Evolutionary conservation across 2,797 vertebrate species (phyloP).

Genomic region (Darevskia mixta): DNA sequence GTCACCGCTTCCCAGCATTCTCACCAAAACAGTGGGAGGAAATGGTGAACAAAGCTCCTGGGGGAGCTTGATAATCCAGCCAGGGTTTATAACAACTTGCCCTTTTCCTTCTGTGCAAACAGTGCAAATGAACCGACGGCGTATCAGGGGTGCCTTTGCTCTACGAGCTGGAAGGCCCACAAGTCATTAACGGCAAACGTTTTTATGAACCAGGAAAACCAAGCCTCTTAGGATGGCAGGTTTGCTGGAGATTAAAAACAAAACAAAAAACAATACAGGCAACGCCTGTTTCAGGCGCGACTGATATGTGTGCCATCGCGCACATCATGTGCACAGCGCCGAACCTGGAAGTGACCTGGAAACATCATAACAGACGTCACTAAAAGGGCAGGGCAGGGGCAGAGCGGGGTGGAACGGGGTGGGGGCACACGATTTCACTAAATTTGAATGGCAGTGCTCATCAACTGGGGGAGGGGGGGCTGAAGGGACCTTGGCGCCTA

Average conservation of each 20-base stretch:
- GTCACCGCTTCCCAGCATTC: slow-evolving; percentile 22
- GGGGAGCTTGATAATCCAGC: neutral
- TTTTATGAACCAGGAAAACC: neutral
- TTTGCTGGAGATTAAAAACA: neutral
- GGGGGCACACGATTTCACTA: too few species aligned
- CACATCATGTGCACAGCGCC: too few species aligned
- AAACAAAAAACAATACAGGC: too few species aligned
- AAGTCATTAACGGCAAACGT: neutral
- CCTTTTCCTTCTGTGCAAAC: neutral
- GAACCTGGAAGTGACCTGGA: too few species aligned
- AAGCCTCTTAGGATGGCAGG: neutral
- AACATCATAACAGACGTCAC: too few species aligned
- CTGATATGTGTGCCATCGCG: too few species aligned
- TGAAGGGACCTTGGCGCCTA: too few species aligned
- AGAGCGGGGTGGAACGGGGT: too few species aligned
- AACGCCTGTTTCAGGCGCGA: too few species aligned
- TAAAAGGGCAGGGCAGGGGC: too few species aligned
- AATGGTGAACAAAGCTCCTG: slow-evolving; percentile 7
- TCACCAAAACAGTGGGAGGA: neutral
- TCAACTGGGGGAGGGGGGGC: too few species aligned
- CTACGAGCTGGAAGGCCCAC: neutral
- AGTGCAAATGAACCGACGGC: neutral
- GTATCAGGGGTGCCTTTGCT: neutral
- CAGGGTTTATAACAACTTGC: neutral
- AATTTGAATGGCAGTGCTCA: too few species aligned